Evolutionary conservation across 2,113 vertebrate species (phyloP).

Genomic region (Pipa parva): DNA sequence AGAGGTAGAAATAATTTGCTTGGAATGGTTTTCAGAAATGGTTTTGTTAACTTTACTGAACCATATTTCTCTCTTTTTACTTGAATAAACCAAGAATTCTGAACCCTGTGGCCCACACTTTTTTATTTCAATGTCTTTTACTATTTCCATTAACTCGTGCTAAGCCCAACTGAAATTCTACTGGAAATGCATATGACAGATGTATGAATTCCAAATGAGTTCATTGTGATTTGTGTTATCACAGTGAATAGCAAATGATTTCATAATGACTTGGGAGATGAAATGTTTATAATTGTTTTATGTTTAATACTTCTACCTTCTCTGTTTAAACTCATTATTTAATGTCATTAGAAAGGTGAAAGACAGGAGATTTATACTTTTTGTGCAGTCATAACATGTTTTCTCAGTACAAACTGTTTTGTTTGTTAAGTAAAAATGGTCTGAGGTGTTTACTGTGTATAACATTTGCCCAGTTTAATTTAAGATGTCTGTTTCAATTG

Average conservation of each 20-base stretch:
- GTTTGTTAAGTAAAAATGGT: too few species aligned
- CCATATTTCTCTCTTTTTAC: constrained; percentile 6
- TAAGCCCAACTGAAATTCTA: constrained; percentile 66
- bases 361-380: too few species aligned
- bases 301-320: constrained; percentile 54
- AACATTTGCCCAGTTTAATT: too few species aligned
- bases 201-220: constrained; percentile 60
- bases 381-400: too few species aligned
- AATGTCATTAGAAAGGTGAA: constrained; percentile 51
- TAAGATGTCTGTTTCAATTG: too few species aligned
- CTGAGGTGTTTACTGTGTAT: too few species aligned
- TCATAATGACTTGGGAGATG: constrained; percentile 61
- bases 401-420: too few species aligned
- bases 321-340: constrained; percentile 54
- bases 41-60: constrained; percentile 25
- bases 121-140: constrained; percentile 59
- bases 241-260: constrained; percentile 66
- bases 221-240: constrained; percentile 64
- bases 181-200: constrained; percentile 59
- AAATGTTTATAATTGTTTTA: constrained; percentile 56
- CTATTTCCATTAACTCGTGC: constrained; percentile 66
- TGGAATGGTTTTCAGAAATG: constrained; percentile 39
- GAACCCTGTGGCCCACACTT: constrained; percentile 53
- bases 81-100: constrained; percentile 48
- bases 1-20: constrained; percentile 8